Evolutionary conservation across 2,888 invertebrate species (phyloP).

Genomic region (Criorhina ranunculi): DNA sequence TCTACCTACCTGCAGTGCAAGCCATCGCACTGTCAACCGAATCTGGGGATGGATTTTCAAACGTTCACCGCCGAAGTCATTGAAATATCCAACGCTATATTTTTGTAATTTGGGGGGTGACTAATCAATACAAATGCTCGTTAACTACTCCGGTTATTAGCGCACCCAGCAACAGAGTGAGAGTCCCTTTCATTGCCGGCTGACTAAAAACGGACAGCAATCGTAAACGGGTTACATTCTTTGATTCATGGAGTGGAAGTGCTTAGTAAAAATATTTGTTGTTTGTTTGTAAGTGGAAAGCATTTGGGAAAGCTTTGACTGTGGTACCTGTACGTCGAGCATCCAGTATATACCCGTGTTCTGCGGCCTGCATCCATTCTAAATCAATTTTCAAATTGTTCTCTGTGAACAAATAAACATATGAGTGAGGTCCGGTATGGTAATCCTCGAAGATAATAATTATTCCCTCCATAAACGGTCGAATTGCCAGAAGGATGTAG

Average conservation of each 20-base stretch:
- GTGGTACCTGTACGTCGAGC: background rate
- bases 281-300: background rate
- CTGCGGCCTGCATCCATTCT: background rate
- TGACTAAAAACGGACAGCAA: background rate
- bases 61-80: too few species aligned
- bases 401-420: background rate
- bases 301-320: too few species aligned
- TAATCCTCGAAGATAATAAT: background rate
- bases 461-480: conserved; percentile 1
- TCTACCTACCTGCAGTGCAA: too few species aligned
- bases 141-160: background rate
- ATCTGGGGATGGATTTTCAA: too few species aligned
- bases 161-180: background rate
- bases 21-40: too few species aligned
- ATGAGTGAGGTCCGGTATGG: background rate
- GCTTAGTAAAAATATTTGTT: background rate
- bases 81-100: background rate
- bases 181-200: background rate
- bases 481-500: conserved; percentile 10
- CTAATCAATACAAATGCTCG: background rate
- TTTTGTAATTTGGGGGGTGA: background rate
- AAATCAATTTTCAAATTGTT: background rate
- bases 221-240: background rate
- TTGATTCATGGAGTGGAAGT: background rate
- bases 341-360: background rate